Evolutionary conservation across 2,797 vertebrate genomes (phyloP).

Genomic region (Thunnus albacares): DNA sequence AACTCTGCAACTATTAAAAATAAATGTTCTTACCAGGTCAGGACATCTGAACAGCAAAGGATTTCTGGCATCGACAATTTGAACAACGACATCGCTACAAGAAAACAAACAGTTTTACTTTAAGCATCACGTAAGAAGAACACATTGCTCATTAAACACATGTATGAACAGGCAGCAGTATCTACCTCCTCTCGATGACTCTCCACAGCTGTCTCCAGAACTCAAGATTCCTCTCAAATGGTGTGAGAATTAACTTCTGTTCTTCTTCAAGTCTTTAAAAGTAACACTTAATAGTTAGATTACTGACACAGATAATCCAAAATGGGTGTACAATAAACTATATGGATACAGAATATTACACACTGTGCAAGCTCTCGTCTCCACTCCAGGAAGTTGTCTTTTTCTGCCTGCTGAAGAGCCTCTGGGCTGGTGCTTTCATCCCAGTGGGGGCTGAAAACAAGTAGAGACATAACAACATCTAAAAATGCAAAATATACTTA

Average conservation of each 20-base stretch:
- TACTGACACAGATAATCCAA: background rate
- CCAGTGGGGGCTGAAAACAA: conserved; percentile 89
- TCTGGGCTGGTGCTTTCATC: conserved; percentile 91
- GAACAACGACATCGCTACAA: conserved; percentile 93
- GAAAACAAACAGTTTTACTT: background rate
- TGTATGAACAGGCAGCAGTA: background rate
- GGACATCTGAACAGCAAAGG: conserved; percentile 95
- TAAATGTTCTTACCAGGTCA: conserved; percentile 91
- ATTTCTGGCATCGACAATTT: conserved; percentile 97
- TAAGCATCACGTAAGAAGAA: background rate
- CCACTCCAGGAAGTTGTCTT: conserved; percentile 94
- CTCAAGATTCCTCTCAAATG: conserved; percentile 97
- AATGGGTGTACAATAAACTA: background rate
- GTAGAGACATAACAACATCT: conserved; percentile 16
- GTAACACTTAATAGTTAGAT: conserved; percentile 6
- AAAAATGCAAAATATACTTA: background rate
- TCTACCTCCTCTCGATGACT: conserved; percentile 97
- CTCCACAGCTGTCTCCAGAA: conserved; percentile 99
- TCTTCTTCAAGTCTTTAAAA: conserved; percentile 93
- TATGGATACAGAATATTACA: conserved; percentile 53
- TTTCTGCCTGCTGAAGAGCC: conserved; percentile 90
- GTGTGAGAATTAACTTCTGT: conserved; percentile 94
- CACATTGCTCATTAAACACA: background rate
- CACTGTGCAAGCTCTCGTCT: conserved; percentile 93
- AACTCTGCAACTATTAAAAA: background rate